These are phyloP conservation scores for Petrolisthes cinctipes DNA, from an alignment of 2,888 invertebrate genomes.

Conservation along the genomic window DNA sequence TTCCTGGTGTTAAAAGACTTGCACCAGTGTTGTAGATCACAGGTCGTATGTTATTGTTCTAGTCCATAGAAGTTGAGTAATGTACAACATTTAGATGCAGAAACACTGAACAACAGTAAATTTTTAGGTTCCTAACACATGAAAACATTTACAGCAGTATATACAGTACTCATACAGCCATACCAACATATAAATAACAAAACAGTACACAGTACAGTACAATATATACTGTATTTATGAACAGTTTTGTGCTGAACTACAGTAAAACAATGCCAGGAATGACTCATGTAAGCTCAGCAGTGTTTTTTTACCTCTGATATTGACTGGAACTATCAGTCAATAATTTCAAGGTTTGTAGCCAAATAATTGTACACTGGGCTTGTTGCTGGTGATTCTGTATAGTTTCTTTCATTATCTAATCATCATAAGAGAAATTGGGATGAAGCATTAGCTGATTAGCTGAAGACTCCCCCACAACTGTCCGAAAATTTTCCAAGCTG, in stretches of 20 bases:
- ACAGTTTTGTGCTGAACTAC: background rate
- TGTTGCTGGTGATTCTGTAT: constrained; percentile 15
- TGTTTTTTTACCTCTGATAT: constrained; percentile 5
- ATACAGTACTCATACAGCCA: background rate
- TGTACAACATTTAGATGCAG: constrained; percentile 17
- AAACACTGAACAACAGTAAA: background rate
- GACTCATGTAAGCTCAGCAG: constrained; percentile 36
- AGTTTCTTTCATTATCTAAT: background rate
- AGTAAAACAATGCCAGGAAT: constrained; percentile 12
- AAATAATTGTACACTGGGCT: background rate
- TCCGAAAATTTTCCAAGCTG: too few relatives aligned
- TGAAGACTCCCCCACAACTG: too few relatives aligned
- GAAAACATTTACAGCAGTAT: background rate
- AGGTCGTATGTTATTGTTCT: constrained; percentile 30
- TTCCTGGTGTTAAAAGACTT: constrained; percentile 49
- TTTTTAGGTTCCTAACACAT: constrained; percentile 7
- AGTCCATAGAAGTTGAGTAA: constrained; percentile 17
- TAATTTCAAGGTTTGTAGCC: constrained; percentile 10
- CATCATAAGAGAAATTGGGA: background rate
- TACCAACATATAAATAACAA: too few relatives aligned
- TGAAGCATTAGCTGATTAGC: background rate
- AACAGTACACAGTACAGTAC: background rate
- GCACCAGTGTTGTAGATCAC: constrained; percentile 46
- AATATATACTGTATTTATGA: background rate
- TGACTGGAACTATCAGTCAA: constrained; percentile 27